Evolutionary conservation across 2,888 invertebrate genomes (phyloP).

Genomic region (Cosmorhoe ocellata): DNA sequence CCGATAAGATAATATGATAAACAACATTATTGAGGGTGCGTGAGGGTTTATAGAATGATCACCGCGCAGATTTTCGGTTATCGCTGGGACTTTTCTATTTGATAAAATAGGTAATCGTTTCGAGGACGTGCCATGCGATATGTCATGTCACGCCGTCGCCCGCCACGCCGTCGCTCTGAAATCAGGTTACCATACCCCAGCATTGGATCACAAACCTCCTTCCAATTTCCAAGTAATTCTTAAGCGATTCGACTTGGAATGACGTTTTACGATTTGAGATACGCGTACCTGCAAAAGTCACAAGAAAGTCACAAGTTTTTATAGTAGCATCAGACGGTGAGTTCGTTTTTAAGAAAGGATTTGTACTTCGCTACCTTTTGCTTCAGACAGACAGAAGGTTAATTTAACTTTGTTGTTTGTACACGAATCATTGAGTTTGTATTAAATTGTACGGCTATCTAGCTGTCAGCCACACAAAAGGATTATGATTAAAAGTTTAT

Average conservation of each 20-base stretch:
- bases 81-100: constrained; percentile 64
- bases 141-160: constrained; percentile 23
- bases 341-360: constrained; percentile 34
- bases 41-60: constrained; percentile 55
- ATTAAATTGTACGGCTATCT: constrained; percentile 22
- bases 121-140: constrained; percentile 34
- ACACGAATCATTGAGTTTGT: constrained; percentile 17
- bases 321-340: constrained; percentile 34
- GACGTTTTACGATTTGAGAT: constrained; percentile 40
- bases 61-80: constrained; percentile 55
- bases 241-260: constrained; percentile 55
- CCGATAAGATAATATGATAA: constrained; percentile 27
- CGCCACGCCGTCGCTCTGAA: constrained; percentile 52
- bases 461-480: constrained; percentile 27
- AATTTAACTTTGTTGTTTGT: constrained; percentile 42
- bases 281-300: constrained; percentile 22
- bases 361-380: constrained; percentile 34
- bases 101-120: constrained; percentile 61
- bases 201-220: constrained; percentile 52
- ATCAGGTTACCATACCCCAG: constrained; percentile 62
- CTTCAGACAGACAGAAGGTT: constrained; percentile 34
- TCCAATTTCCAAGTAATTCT: constrained; percentile 59
- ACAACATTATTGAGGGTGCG: constrained; percentile 31
- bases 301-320: constrained; percentile 33
- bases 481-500: constrained; percentile 5